A percentile compares a stretch with the other conserved stretches of the same genome.
phyloP scores from a whole-genome alignment of 2,888 invertebrate species.

The Aleiodes testaceus region DNA sequence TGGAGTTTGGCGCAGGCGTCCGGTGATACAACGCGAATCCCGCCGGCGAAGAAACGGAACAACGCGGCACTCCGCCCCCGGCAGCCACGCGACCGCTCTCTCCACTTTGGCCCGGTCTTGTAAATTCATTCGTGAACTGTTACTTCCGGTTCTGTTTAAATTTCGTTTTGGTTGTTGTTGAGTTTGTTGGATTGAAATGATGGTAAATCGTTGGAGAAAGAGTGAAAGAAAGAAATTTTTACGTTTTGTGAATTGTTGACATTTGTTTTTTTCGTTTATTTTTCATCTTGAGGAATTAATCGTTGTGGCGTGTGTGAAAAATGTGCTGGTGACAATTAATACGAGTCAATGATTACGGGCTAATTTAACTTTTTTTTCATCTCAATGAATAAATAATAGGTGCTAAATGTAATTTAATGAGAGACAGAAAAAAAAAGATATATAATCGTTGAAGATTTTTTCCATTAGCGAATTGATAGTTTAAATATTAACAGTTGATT shows the following conservation, averaged over 20 bases:
- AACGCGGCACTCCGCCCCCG: conserved; percentile 67
- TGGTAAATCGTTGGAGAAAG: not conserved
- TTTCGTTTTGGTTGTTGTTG: not conserved
- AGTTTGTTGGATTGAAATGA: not conserved
- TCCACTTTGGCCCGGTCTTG: conserved; percentile 18
- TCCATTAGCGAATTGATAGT: conserved; percentile 24
- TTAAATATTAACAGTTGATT: conserved; percentile 34
- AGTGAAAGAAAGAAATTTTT: conserved; percentile 20
- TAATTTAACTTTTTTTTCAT: not conserved
- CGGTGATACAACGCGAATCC: conserved; percentile 64
- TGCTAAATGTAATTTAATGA: conserved; percentile 6
- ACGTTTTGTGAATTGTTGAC: conserved; percentile 35
- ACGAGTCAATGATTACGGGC: conserved; percentile 7
- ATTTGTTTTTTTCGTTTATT: not conserved
- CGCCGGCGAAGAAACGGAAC: conserved; percentile 69
- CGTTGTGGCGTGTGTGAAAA: conserved; percentile 21
- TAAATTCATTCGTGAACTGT: not conserved
- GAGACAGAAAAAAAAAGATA: conserved; percentile 15
- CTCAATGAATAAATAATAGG: conserved; percentile 15
- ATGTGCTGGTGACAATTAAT: conserved; percentile 11
- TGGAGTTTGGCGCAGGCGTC: conserved; percentile 65
- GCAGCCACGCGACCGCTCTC: conserved; percentile 61
- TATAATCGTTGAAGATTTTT: conserved; percentile 21
- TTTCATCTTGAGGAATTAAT: not conserved
- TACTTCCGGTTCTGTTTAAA: conserved; percentile 15